Evolutionary conservation across 2,888 invertebrate species (phyloP), one percentile per base, ranked within the genome.

Genomic region (Drosophila anceps): DNA sequence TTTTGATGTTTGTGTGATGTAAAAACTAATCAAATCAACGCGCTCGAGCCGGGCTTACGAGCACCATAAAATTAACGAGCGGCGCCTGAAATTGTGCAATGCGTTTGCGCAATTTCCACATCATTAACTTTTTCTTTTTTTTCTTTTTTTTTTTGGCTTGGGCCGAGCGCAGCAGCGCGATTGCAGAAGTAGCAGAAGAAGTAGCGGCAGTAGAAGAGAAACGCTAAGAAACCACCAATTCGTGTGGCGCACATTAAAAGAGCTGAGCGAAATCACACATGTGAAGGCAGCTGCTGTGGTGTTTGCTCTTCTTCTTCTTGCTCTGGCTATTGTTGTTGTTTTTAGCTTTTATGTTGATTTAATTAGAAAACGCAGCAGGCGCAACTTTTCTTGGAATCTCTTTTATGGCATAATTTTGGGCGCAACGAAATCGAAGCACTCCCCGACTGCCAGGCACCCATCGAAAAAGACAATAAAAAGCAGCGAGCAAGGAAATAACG

Each of bases 331-430:
- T 55, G 59, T 33, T 55, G 59, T 33, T 51, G 46, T 20, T 46
- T 60, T 43, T 29, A 37, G 63, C 68, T 81, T 82, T 85, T 80
- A 88, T 90, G 82, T 78, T 81, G 85, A 90, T 90, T 90, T 90
- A 90, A 90, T 90, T 90, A 90, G 85, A 81, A 82, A 78, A 69
- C 73, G 69, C 75, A 82, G 61, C 60, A 44, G 51, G 55, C 61
- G 59, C 63, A 70, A 76, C 57, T 73, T 76, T 76, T 48, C 43
- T 20, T 50, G 37, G 62, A 48, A 61, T 61, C 35, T 63, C 64
- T 82, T 87, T 90, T 88, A 88, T 83, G 74, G 86, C 88, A 88
- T 88, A 90, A 79, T 88, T 90, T 86, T 76, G 76, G 90, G 70
- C 62, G 20, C 27, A 69, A 58, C 81, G 50, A 71, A 71, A 79